phyloP scores from a whole-genome alignment of 37 sponge, comb jelly and placozoan species.

The Chondrilla cf. caribensis region DNA sequence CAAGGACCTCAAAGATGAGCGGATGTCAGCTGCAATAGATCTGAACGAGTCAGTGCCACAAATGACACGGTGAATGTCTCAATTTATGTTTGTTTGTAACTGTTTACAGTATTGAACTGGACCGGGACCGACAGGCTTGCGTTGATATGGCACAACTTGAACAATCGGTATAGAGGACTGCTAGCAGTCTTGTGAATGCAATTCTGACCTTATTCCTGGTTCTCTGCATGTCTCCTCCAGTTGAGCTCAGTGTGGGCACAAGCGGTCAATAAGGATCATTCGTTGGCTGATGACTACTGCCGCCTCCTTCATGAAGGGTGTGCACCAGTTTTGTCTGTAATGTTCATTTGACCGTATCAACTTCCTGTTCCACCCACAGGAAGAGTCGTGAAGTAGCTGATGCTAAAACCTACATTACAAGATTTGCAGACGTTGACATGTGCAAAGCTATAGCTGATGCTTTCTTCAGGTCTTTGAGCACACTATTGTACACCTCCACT shows the following conservation, averaged over 20 bases:
- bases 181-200: background rate
- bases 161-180: constrained; percentile 42
- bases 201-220: too few species aligned
- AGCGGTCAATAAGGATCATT: constrained; percentile 32
- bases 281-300: constrained; percentile 34
- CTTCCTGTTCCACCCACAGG: constrained; percentile 4
- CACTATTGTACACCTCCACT: too few species aligned
- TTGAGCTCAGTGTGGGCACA: constrained; percentile 39
- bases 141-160: constrained; percentile 40
- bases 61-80: background rate
- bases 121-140: constrained; percentile 52
- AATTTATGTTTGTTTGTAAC: background rate
- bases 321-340: background rate
- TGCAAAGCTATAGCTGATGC: constrained; percentile 11
- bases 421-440: background rate
- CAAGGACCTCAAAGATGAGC: constrained; percentile 27
- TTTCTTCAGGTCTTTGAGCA: constrained; percentile 22
- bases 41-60: constrained; percentile 7
- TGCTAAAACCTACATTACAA: background rate
- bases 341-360: background rate
- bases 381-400: constrained; percentile 9
- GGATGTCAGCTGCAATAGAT: constrained; percentile 34
- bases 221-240: too few species aligned
- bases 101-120: constrained; percentile 37
- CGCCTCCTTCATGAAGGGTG: constrained; percentile 34